Percentiles rank a stretch among this genome's conserved stretches.
Conservation (phyloP, 2,888 invertebrate genomes). For the Eremobia ochroleuca region DNA sequence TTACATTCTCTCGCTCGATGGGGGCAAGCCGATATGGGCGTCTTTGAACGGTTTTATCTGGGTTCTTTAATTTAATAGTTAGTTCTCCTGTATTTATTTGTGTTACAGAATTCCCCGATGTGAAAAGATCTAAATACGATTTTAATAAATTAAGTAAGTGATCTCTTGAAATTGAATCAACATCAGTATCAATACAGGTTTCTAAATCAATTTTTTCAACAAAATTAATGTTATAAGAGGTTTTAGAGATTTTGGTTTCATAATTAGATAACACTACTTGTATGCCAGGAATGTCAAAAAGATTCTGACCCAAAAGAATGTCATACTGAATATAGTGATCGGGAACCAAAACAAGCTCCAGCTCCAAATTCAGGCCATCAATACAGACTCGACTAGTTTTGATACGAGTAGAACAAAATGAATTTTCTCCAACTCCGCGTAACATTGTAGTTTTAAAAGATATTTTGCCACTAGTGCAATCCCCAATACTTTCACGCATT, state of each 20-base stretch:
- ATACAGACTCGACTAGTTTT: background rate
- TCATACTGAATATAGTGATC: constrained; percentile 3
- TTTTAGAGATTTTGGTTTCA: background rate
- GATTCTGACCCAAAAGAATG: background rate
- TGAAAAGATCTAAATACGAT: background rate
- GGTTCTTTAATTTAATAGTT: background rate
- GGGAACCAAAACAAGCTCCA: background rate
- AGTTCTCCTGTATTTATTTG: background rate
- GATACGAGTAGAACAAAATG: background rate
- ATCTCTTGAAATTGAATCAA: background rate
- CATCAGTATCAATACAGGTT: too few species aligned
- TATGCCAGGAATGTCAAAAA: constrained; percentile 1
- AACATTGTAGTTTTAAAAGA: background rate
- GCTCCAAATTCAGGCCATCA: background rate
- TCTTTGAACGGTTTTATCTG: background rate
- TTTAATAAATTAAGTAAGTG: background rate
- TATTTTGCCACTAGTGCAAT: background rate
- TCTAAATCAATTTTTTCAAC: background rate
- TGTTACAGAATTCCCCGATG: background rate
- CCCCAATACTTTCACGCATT: background rate
- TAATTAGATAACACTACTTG: background rate
- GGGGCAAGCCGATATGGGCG: background rate
- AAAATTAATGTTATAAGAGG: background rate
- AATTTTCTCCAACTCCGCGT: background rate
- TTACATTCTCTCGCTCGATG: background rate